Evolutionary conservation across 2,113 vertebrate genomes (phyloP), one percentile per base, ranked within the genome.

Genomic region (Upupa epops): DNA sequence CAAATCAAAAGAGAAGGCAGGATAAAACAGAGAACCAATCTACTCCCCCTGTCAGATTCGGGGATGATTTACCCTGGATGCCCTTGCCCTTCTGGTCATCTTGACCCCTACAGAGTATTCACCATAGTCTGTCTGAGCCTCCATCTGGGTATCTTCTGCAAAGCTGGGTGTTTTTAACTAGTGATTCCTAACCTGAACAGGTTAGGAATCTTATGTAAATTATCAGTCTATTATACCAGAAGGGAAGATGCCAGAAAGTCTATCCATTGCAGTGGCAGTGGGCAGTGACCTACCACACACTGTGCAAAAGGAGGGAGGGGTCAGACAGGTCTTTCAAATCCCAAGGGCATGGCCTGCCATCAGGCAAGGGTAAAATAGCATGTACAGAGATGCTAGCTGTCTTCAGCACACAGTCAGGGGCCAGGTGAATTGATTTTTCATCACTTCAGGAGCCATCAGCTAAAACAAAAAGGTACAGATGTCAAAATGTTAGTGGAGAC

Each of bases 391-490:
- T 46, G 31, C 28, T 58, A 74, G 42, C 29, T 45, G 40, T 78
- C 46, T 76, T 70, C 52, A 83, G 56, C 58, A 72, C 60, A 11
- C 65, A 79, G 32, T 0, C 82, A 82, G 31, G 51, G 28, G 78
- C 4, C 16, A 82, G 31, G 29, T 72, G 45, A 81, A 91, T 91
- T 73, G 70, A 78, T 76, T 88, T 94, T 92, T 74, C 63, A 49
- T 72, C 32, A 65, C n/a, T 65, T 84, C 4, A 7, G 59, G 17
- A 29, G 25, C 54, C 83, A 34, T 55, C 66, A 58, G 49, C 29
- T 65, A 40, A 82, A 75, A 74, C 21, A 75, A 70, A 76, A 71
- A 31, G 42, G 29, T 63, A 90, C 13, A 55, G 72, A 66, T 70
- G n/a, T 59, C 32, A 69, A 55, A 84, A 90, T 36, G 5, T 63